These are phyloP conservation scores for Cepphus grylle DNA, from an alignment of 2,113 vertebrate species.

Conservation along the genomic window DNA sequence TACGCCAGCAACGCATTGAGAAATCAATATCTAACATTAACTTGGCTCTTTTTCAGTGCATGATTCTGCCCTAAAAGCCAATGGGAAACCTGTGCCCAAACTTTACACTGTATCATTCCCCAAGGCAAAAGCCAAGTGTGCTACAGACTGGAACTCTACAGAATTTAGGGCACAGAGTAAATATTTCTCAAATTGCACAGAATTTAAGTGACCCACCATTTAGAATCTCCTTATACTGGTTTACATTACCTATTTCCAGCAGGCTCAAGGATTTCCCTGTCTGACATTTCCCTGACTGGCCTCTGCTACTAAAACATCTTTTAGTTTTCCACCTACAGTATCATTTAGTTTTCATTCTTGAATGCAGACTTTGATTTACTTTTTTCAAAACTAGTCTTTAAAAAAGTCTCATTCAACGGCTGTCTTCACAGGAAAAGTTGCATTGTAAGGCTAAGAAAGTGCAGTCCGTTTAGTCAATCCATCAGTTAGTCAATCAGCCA, in stretches of 20 bases:
- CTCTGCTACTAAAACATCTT: neutral
- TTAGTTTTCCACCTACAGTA: neutral
- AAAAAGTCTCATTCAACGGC: neutral
- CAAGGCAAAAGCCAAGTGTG: neutral
- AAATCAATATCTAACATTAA: neutral
- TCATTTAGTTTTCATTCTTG: neutral
- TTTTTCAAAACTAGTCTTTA: neutral
- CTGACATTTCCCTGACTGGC: neutral
- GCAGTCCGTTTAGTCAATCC: neutral
- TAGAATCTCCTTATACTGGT: neutral
- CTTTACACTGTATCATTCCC: neutral
- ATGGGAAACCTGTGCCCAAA: neutral
- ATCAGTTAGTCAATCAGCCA: neutral
- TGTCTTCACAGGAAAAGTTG: neutral
- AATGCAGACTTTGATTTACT: neutral
- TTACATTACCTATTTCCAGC: neutral
- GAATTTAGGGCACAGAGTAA: constrained; percentile 34
- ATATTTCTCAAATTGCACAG: neutral
- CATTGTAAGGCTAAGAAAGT: neutral
- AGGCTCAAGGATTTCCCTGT: neutral
- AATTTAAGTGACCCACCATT: neutral
- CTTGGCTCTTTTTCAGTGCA: neutral
- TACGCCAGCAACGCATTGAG: neutral
- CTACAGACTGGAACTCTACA: neutral
- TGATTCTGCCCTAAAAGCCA: neutral